Base-by-base conservation (phyloP, 2,888 invertebrate species). In the Rhingia campestris region DNA sequence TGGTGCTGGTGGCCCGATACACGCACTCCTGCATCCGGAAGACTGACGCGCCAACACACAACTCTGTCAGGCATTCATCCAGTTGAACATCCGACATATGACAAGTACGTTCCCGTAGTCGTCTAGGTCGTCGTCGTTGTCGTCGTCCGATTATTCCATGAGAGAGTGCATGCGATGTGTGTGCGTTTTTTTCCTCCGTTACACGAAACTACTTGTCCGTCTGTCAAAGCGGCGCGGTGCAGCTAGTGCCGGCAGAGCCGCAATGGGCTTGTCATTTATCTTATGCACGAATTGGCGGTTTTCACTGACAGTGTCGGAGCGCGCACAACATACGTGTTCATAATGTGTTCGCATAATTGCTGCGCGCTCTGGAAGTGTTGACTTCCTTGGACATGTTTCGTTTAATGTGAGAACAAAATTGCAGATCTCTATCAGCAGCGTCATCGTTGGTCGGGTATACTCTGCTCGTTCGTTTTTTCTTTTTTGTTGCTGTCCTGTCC, bases 381-480 rank as follows among this genome's bases (percentile, higher is more conserved):
- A 69, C 69, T 69, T 69, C 69, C 58, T 69, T 67, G 77, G 77
- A 81, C 81, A 77, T 81, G 81, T 81, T 81, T 72, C 81, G 67
- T 81, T 81, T 81, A 76, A 81, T 81, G 77, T 77, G 81, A 81
- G 81, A 81, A 77, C 81, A 81, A 76, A 81, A 81, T 81, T 81
- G 56, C 81, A 76, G 81, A 81, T 81, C 81, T 81, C 72, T 73
- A 81, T 81, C 81, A 81, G 22, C 22, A 22, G 72, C 72, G 76
- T 76, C 81, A 76, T 67, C 72, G 76, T 81, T 77, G 76, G 81
- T 47, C 30, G 74, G 66, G 22, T 22, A 22, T 22, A 2, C 22
- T 22, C 22, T 22, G 22, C 22, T 22, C 22, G 22, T 22, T 1
- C 67, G 22, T 47, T 37, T 32, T 14, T 41, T 12, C 43, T 43